phyloP scores from a whole-genome alignment of 2,797 vertebrate genomes.

The Apogon talboti region DNA sequence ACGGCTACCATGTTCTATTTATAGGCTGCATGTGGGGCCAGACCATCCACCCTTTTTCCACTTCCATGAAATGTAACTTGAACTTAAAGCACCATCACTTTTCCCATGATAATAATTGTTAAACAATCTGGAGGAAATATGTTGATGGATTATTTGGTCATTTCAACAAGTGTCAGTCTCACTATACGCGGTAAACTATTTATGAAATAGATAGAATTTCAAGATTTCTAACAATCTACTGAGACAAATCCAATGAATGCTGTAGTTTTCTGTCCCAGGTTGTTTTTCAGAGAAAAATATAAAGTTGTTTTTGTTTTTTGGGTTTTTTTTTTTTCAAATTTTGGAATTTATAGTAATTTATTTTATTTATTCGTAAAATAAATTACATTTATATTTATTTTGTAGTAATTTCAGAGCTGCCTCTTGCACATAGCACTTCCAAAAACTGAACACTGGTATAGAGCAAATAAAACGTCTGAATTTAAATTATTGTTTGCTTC shows the following conservation, averaged over 20 bases:
- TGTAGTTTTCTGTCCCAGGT: slow-evolving; percentile 19
- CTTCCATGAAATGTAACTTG: slow-evolving; percentile 70
- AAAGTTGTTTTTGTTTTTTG: slow-evolving; percentile 6
- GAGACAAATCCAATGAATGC: slow-evolving; percentile 22
- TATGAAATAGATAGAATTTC: slow-evolving; percentile 25
- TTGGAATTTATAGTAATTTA: slow-evolving; percentile 20
- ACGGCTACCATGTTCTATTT: slow-evolving; percentile 66
- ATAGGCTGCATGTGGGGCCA: slow-evolving; percentile 56
- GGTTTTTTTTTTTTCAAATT: slow-evolving; percentile 18
- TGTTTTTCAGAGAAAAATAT: slow-evolving; percentile 24
- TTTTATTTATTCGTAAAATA: not conserved
- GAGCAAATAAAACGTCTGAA: slow-evolving; percentile 69
- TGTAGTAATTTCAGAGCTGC: slow-evolving; percentile 48
- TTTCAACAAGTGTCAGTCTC: slow-evolving; percentile 17
- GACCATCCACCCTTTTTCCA: slow-evolving; percentile 56
- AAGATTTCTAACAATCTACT: slow-evolving; percentile 28
- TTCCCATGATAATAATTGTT: slow-evolving; percentile 44
- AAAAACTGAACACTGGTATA: slow-evolving; percentile 48
- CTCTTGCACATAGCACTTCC: slow-evolving; percentile 56
- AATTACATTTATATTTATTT: not conserved
- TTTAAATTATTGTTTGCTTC: slow-evolving; percentile 28
- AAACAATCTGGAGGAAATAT: slow-evolving; percentile 30
- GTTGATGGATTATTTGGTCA: slow-evolving; percentile 3
- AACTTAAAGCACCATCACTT: slow-evolving; percentile 65
- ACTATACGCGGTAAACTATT: slow-evolving; percentile 22